Evolutionary conservation across 92 coral and sea anemone genomes (phyloP).

Genomic region (Desmophyllum pertusum): DNA sequence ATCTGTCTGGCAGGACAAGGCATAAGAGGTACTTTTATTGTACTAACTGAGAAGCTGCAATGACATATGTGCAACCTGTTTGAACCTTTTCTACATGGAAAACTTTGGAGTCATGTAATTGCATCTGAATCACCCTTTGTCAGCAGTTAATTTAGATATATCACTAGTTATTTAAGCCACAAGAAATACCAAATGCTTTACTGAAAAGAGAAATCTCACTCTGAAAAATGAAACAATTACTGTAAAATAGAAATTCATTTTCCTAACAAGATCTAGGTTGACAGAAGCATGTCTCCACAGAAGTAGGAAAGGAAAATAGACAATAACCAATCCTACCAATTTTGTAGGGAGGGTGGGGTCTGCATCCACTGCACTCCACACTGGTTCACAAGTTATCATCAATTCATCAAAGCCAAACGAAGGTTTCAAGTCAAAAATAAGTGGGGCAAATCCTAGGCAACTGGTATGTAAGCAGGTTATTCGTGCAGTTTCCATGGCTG

Average conservation of each 20-base stretch:
- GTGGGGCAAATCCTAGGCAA: conserved; percentile 81
- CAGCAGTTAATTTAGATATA: too few relatives aligned
- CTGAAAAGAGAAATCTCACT: too few relatives aligned
- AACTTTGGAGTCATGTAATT: too few relatives aligned
- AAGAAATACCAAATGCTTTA: too few relatives aligned
- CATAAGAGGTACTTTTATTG: not conserved
- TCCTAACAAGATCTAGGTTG: not conserved
- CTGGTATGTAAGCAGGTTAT: conserved; percentile 79
- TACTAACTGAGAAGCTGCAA: too few relatives aligned
- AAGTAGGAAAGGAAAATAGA: not conserved
- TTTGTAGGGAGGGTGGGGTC: conserved; percentile 64
- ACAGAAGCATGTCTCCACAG: not conserved
- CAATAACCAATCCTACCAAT: conserved; percentile 50
- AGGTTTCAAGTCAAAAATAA: conserved; percentile 69
- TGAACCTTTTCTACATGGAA: too few relatives aligned
- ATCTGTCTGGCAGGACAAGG: not conserved
- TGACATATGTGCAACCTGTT: too few relatives aligned
- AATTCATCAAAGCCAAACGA: conserved; percentile 64
- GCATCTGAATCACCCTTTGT: too few relatives aligned
- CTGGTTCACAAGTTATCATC: conserved; percentile 70
- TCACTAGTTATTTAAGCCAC: too few relatives aligned
- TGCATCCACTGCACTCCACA: conserved; percentile 74
- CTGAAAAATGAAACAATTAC: too few relatives aligned
- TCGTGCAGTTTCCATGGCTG: conserved; percentile 72
- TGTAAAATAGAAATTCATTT: too few relatives aligned